Percentiles rank a stretch among this genome's conserved stretches.
These are phyloP conservation scores for Gastracanthus pulcherrimus DNA, from an alignment of 2,888 invertebrate genomes.

Conservation along the genomic window DNA sequence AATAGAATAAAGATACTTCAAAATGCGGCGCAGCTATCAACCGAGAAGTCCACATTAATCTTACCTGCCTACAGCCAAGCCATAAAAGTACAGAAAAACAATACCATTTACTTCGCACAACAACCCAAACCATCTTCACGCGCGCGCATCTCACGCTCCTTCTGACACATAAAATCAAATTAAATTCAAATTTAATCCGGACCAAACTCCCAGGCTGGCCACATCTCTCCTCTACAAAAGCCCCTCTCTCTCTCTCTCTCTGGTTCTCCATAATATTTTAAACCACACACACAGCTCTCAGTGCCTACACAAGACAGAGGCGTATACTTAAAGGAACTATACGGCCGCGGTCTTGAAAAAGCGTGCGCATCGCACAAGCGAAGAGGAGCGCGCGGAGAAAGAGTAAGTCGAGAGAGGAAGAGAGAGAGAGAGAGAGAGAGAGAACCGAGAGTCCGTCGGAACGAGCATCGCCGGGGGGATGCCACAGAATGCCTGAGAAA, in stretches of 20 bases:
- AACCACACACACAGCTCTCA: no score
- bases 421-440: background rate
- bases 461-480: slow-evolving; percentile 44
- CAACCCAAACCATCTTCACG: no score
- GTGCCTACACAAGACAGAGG: background rate
- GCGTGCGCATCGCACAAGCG: no score
- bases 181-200: background rate
- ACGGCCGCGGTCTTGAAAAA: background rate
- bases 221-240: background rate
- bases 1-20: no score
- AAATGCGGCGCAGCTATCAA: no score
- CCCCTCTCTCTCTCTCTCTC: no score
- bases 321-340: background rate
- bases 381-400: background rate
- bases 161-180: background rate
- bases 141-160: background rate
- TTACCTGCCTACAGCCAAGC: no score
- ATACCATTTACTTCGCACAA: no score
- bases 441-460: background rate
- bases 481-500: slow-evolving; percentile 30
- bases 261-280: no score
- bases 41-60: no score
- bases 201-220: background rate
- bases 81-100: no score
- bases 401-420: background rate